Evolutionary conservation across 1,140 invertebrate genomes (phyloP).

Genomic region (Drosophila simulans): DNA sequence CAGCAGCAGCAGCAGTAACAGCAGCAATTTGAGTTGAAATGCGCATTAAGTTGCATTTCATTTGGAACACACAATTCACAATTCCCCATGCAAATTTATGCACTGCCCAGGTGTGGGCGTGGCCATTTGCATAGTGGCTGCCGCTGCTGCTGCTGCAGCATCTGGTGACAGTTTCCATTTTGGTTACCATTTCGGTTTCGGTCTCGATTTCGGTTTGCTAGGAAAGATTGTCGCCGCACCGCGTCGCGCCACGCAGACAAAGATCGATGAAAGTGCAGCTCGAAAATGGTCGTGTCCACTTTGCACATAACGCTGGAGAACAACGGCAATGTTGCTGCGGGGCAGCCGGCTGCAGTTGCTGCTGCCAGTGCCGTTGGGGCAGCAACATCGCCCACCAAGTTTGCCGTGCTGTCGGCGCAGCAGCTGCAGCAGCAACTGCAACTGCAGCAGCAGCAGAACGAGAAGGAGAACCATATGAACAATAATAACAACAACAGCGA

Average conservation of each 20-base stretch:
- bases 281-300: conserved; percentile 74
- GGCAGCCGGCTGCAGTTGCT: conserved; percentile 10
- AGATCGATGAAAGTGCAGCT: conserved; percentile 5
- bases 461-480: conserved; percentile 40
- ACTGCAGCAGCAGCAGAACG: conserved; percentile 20
- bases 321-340: conserved; percentile 34
- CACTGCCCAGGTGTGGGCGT: conserved; percentile 40
- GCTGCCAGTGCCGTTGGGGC: not conserved
- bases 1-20: conserved; percentile 24
- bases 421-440: conserved; percentile 46
- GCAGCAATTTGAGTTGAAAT: conserved; percentile 50
- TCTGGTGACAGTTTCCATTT: conserved; percentile 8
- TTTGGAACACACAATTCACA: conserved; percentile 23
- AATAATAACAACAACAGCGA: conserved; percentile 57
- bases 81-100: conserved; percentile 67
- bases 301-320: conserved; percentile 72
- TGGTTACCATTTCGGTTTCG: conserved; percentile 11
- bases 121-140: conserved; percentile 47
- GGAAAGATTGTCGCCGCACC: conserved; percentile 5
- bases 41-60: conserved; percentile 74
- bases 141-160: conserved; percentile 11
- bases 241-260: not conserved
- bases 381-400: conserved; percentile 32
- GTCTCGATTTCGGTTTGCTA: not conserved
- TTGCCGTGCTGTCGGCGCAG: conserved; percentile 21